Evolutionary conservation across 2,113 vertebrate genomes (phyloP).

Genomic region (Neodontobutis hainanensis): DNA sequence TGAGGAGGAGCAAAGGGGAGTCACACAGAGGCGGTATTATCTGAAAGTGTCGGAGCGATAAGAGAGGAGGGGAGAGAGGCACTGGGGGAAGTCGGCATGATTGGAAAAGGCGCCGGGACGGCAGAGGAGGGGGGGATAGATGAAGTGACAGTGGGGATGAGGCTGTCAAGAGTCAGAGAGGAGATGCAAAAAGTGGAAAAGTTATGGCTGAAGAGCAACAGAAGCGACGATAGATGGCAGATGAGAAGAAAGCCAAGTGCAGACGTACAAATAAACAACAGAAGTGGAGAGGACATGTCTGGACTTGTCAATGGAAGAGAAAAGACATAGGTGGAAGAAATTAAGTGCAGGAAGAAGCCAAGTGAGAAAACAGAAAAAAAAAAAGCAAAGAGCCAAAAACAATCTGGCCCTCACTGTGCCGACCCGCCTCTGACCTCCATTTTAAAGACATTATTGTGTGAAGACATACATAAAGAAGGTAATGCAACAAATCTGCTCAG

Average conservation of each 20-base stretch:
- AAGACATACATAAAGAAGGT: slow-evolving; percentile 21
- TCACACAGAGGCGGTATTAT: slow-evolving; percentile 38
- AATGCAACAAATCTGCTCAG: slow-evolving; percentile 19
- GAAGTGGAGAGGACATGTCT: slow-evolving; percentile 1
- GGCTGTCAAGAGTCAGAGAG: background rate
- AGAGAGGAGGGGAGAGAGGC: slow-evolving; percentile 14
- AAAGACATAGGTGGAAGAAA: background rate
- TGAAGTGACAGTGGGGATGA: slow-evolving; percentile 19
- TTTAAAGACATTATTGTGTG: slow-evolving; percentile 11
- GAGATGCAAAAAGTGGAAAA: slow-evolving; percentile 9
- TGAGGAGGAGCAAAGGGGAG: slow-evolving; percentile 45
- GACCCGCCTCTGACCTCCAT: slow-evolving; percentile 30
- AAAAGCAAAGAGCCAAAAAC: background rate
- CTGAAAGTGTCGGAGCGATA: slow-evolving; percentile 40
- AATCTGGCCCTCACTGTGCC: slow-evolving; percentile 15
- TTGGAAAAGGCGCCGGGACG: slow-evolving; percentile 19
- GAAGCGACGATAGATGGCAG: slow-evolving; percentile 15
- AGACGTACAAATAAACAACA: slow-evolving; percentile 1
- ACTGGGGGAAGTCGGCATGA: slow-evolving; percentile 9
- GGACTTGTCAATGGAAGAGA: background rate
- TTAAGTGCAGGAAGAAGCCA: background rate
- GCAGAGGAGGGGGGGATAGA: slow-evolving; percentile 4
- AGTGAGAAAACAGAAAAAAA: too few relatives aligned
- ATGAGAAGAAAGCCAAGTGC: background rate
- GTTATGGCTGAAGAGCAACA: slow-evolving; percentile 10